phyloP scores from a whole-genome alignment of 2,113 vertebrate genomes.

The Myrmecobius fasciatus region DNA sequence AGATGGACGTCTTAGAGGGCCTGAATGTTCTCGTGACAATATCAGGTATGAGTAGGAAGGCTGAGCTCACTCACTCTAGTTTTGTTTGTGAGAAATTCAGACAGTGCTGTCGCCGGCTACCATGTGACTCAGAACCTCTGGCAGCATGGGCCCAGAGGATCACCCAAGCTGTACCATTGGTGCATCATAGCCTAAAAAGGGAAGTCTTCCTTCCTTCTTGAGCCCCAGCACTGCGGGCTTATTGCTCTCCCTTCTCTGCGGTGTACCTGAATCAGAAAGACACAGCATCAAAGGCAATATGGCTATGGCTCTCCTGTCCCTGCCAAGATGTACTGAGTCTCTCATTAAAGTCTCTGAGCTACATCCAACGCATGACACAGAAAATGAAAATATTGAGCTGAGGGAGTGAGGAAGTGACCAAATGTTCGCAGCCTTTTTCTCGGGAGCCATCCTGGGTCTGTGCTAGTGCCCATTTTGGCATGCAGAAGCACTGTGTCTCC shows the following conservation, averaged over 20 bases:
- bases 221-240: background rate
- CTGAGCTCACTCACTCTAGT: background rate
- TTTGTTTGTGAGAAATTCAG: background rate
- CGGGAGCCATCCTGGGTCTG: background rate
- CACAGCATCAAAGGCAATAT: background rate
- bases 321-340: background rate
- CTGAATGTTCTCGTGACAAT: constrained; percentile 99
- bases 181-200: background rate
- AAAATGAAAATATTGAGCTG: constrained; percentile 31
- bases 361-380: background rate
- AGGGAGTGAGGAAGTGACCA: background rate
- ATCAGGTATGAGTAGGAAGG: constrained; percentile 88
- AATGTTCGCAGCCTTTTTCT: constrained; percentile 36
- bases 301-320: background rate
- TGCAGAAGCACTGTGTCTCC: background rate
- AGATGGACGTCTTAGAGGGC: constrained; percentile 99
- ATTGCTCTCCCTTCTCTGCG: background rate
- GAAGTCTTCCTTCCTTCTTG: background rate
- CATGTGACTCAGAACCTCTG: background rate
- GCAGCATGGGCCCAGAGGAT: background rate
- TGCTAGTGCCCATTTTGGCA: background rate
- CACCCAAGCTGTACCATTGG: background rate
- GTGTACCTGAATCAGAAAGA: constrained; percentile 4
- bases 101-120: background rate
- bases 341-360: background rate